Evolutionary conservation across 1,140 invertebrate species (phyloP).

Genomic region (Nixonia krombeini): DNA sequence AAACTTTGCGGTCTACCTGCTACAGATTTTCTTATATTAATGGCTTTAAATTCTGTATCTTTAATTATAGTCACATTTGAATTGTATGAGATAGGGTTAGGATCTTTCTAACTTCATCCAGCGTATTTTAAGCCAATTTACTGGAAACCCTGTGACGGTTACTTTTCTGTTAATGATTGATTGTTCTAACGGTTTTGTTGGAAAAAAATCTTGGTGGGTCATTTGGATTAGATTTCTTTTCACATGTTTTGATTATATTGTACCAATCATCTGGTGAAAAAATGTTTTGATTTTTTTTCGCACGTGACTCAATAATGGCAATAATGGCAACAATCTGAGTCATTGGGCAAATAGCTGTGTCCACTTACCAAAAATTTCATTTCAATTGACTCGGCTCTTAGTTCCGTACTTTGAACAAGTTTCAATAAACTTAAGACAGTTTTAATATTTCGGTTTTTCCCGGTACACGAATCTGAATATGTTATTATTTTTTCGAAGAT

Average conservation of each 20-base stretch:
- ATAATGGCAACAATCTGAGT: constrained; percentile 28
- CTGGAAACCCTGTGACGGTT: constrained; percentile 26
- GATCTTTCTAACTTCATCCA: constrained; percentile 31
- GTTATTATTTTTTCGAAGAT: constrained; percentile 19
- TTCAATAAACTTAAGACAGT: constrained; percentile 22
- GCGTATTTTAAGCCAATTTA: constrained; percentile 23
- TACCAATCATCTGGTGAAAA: constrained; percentile 28
- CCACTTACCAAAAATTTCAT: constrained; percentile 28
- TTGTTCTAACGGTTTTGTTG: constrained; percentile 21
- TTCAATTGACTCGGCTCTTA: constrained; percentile 31
- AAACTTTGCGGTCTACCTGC: constrained; percentile 26
- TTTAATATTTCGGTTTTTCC: constrained; percentile 12
- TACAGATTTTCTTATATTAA: constrained; percentile 41
- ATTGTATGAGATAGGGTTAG: constrained; percentile 22
- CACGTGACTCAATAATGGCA: constrained; percentile 20
- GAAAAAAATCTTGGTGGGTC: constrained; percentile 31
- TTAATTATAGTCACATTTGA: constrained; percentile 32
- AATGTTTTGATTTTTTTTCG: constrained; percentile 24
- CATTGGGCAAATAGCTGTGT: constrained; percentile 31
- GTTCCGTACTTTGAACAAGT: constrained; percentile 26
- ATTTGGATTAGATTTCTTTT: constrained; percentile 29
- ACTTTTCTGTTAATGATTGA: constrained; percentile 32
- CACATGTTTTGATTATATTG: constrained; percentile 28
- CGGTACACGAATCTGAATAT: constrained; percentile 11
- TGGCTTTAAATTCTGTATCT: constrained; percentile 28